Percentiles rank a stretch among this genome's conserved stretches.
Conservation (phyloP, 2,888 invertebrate genomes). For the Laothoe populi region DNA sequence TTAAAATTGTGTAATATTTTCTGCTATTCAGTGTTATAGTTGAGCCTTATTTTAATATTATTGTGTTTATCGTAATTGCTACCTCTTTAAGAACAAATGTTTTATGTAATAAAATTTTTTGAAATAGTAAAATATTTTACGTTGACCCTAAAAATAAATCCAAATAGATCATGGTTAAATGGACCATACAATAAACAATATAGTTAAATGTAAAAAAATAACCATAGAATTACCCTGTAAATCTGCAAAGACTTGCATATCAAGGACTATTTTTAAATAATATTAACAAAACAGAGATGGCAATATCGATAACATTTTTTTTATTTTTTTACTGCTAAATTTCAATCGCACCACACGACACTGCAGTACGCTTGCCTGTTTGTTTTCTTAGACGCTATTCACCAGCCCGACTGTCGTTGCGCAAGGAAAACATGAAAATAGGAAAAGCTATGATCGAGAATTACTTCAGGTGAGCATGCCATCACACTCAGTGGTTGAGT, state of each 20-base stretch:
- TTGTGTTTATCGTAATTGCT: not conserved
- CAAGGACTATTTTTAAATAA: conserved; percentile 8
- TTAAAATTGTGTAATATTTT: not conserved
- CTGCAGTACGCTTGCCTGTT: conserved; percentile 70
- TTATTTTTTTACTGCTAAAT: conserved; percentile 26
- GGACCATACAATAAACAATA: too few relatives aligned
- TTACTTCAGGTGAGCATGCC: conserved; percentile 89
- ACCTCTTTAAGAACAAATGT: not conserved
- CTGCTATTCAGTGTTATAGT: conserved; percentile 15
- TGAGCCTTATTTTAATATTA: conserved; percentile 5
- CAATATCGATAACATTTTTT: conserved; percentile 12
- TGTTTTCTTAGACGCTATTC: conserved; percentile 91
- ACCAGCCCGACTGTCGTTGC: conserved; percentile 92
- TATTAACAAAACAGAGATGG: conserved; percentile 25
- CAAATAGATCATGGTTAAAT: not conserved
- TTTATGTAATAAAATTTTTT: too few relatives aligned
- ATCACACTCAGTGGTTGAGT: conserved; percentile 4
- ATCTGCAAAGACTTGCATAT: too few relatives aligned
- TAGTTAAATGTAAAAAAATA: too few relatives aligned
- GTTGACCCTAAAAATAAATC: too few relatives aligned
- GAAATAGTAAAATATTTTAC: too few relatives aligned
- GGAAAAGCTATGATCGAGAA: conserved; percentile 91
- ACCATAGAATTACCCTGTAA: too few relatives aligned
- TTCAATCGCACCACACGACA: conserved; percentile 38
- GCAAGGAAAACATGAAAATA: conserved; percentile 92